phyloP scores from a whole-genome alignment of 2,797 vertebrate genomes.

The Phrynocephalus guinanensis region DNA sequence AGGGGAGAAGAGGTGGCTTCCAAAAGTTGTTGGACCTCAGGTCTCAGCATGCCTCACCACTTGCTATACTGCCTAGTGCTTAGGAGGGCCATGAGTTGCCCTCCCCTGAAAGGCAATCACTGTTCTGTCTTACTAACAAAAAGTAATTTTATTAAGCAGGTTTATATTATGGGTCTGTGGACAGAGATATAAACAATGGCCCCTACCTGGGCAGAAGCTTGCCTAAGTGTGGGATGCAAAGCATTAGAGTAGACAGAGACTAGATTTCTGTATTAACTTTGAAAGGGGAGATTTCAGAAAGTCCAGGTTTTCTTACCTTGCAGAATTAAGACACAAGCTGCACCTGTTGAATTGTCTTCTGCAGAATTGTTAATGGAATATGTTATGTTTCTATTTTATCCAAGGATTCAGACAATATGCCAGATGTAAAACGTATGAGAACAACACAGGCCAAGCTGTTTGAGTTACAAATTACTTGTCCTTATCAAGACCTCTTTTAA shows the following conservation, averaged over 20 bases:
- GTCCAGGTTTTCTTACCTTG: not conserved
- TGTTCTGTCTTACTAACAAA: not conserved
- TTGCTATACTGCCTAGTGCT: too few relatives aligned
- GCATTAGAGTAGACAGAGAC: too few relatives aligned
- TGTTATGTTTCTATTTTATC: not conserved
- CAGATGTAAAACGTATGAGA: not conserved
- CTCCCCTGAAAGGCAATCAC: not conserved
- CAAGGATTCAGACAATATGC: not conserved
- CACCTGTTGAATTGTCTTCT: not conserved
- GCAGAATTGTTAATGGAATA: too few relatives aligned
- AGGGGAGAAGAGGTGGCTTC: too few relatives aligned
- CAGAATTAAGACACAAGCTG: not conserved
- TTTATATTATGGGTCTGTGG: not conserved
- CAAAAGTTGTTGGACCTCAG: too few relatives aligned
- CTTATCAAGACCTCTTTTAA: not conserved
- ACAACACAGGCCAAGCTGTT: not conserved
- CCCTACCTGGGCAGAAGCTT: not conserved
- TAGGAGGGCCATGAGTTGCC: too few relatives aligned
- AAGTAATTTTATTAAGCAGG: not conserved
- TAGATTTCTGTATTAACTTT: too few relatives aligned
- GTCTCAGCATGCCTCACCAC: too few relatives aligned
- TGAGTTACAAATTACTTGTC: not conserved
- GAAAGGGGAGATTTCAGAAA: not conserved
- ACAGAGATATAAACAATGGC: not conserved
- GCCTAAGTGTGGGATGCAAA: not conserved